Base-by-base conservation (phyloP, 1,140 invertebrate genomes). In the Leucophenga varia region DNA sequence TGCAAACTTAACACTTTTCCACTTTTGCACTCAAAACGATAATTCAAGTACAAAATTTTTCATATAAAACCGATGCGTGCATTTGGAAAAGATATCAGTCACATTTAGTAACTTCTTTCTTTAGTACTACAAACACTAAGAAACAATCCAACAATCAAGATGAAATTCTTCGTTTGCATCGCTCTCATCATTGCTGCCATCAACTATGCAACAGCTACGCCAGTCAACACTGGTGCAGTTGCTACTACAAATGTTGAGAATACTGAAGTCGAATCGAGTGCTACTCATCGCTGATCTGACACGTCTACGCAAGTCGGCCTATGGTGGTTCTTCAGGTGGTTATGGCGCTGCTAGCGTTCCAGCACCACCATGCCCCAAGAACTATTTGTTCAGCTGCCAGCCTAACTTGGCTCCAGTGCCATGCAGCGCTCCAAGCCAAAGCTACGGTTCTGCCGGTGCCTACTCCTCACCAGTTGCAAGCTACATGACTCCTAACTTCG, bases 321-420 rank as follows among this genome's bases (percentile, higher is more conserved):
- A 68, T 16, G 64, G 64, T 10, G 60, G 30, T 35, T 58, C 18
- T n/a, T 2, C 18, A 9, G 64, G 64, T 47, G 57, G 64, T 9
- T 67, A 67, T 45, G 64, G 64, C 9, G 60, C 20, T 36, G 43
- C 43, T 36, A 69, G 60, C 36, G 47, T 69, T 21, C 60, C 52
- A 41, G 52, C 65, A 37, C 59, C 65, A 36, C 61, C 65, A 13
- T 70, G 65, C 59, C 65, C 65, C 47, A 69, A 65, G 54, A 70
- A 70, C 61, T 70, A 65, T 20, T 40, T 70, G 56, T 70, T 70
- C 59, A 70, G 65, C 61, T 70, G 65, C 55, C 65, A 70, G 52
- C 65, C 65, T 39, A 70, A 61, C 37, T 42, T 70, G 25, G 65
- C 65, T 18, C 65, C 65, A 46, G 65, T 70, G 16, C 65, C 65